Conservation (phyloP, 2,888 invertebrate species). For the Lepidonotus clava region DNA sequence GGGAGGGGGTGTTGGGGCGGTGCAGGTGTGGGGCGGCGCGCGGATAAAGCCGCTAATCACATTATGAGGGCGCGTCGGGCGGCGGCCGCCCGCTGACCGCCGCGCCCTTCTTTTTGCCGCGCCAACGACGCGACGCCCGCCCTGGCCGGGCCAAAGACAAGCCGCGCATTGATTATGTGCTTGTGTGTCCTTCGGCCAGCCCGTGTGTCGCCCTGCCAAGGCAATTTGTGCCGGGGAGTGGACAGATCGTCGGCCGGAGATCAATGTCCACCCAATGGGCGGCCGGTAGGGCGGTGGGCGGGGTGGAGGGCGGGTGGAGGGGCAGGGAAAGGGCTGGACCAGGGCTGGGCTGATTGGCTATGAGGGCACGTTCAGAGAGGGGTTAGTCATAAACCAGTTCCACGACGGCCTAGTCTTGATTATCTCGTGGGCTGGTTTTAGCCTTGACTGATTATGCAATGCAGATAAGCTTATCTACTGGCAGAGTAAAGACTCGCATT, state of each 20-base stretch:
- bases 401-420: too few relatives aligned
- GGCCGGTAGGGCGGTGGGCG: neutral
- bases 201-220: neutral
- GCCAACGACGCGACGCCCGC: neutral
- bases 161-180: neutral
- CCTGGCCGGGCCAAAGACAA: too few relatives aligned
- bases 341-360: too few relatives aligned
- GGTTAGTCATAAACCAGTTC: too few relatives aligned
- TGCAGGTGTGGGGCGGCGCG: neutral
- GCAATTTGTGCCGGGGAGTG: neutral
- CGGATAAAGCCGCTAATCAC: neutral
- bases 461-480: too few relatives aligned
- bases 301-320: too few relatives aligned
- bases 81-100: neutral
- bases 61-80: neutral
- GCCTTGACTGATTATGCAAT: too few relatives aligned
- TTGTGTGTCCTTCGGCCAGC: neutral
- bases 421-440: too few relatives aligned
- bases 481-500: too few relatives aligned
- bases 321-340: too few relatives aligned
- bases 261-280: neutral
- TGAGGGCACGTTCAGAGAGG: too few relatives aligned
- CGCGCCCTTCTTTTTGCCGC: neutral
- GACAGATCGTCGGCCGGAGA: neutral
- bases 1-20: neutral